Evolutionary conservation across 2,888 invertebrate genomes (phyloP).

Genomic region (Anagyrus pseudococci): DNA sequence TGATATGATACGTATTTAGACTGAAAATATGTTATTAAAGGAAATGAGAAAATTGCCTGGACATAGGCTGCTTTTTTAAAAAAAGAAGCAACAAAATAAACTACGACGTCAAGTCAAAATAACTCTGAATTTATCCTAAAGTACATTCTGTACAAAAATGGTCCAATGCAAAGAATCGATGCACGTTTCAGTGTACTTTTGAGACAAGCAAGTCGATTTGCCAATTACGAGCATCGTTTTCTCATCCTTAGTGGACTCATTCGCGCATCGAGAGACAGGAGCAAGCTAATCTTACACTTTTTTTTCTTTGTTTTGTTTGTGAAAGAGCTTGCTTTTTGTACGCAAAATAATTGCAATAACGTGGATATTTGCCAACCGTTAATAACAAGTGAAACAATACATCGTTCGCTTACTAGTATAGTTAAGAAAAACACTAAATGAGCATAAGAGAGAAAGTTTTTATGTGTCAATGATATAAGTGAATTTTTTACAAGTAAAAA

Average conservation of each 20-base stretch:
- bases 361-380: conserved; percentile 35
- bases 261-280: conserved; percentile 10
- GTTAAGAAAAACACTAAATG: conserved; percentile 16
- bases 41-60: conserved; percentile 1
- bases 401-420: conserved; percentile 22
- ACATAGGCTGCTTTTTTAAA: conserved; percentile 11
- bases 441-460: conserved; percentile 18
- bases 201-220: conserved; percentile 23
- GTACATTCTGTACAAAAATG: conserved; percentile 24
- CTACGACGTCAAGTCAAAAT: conserved; percentile 5
- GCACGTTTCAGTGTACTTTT: conserved; percentile 23
- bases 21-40: conserved; percentile 16
- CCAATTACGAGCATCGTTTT: conserved; percentile 31
- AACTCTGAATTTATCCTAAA: conserved; percentile 32
- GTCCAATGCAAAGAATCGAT: conserved; percentile 23
- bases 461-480: conserved; percentile 35
- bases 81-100: conserved; percentile 10
- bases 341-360: conserved; percentile 35
- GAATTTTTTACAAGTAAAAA: conserved; percentile 30
- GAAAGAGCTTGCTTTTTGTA: neutral
- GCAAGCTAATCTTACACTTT: conserved; percentile 1
- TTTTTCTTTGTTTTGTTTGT: neutral
- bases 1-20: conserved; percentile 12
- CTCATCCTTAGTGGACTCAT: conserved; percentile 8
- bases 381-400: conserved; percentile 22